These are phyloP conservation scores for Aspiorhynchus laticeps DNA, from an alignment of 2,113 vertebrate genomes.

Conservation along the genomic window DNA sequence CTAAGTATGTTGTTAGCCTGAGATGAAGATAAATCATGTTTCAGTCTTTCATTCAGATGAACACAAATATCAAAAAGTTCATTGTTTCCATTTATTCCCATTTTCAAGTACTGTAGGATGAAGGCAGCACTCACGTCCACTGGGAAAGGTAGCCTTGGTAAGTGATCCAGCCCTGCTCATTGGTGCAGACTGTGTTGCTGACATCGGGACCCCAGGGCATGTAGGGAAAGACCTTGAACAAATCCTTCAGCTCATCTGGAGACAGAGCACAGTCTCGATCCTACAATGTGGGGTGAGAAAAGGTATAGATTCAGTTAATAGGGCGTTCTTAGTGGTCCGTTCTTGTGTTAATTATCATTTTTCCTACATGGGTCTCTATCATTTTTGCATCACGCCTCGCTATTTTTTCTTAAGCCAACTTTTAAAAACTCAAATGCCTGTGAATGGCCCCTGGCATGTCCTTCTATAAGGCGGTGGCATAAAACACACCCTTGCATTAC, in stretches of 20 bases:
- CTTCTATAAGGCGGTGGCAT: neutral
- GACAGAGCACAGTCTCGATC: conserved; percentile 96
- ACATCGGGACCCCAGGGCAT: conserved; percentile 99
- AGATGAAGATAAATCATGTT: conserved; percentile 40
- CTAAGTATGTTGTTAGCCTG: conserved; percentile 94
- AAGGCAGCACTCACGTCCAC: conserved; percentile 91
- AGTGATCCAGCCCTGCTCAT: conserved; percentile 96
- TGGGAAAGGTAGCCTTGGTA: conserved; percentile 99
- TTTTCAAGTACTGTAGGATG: neutral
- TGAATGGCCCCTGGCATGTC: neutral
- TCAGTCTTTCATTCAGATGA: neutral
- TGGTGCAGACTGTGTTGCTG: conserved; percentile 96
- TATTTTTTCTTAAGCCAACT: neutral
- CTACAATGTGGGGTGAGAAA: conserved; percentile 63
- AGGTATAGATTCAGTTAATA: neutral
- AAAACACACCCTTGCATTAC: neutral
- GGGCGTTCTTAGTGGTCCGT: neutral
- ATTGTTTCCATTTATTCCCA: neutral
- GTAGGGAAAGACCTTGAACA: conserved; percentile 97
- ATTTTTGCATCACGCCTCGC: neutral
- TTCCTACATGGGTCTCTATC: neutral
- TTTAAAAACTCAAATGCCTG: neutral
- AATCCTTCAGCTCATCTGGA: conserved; percentile 93
- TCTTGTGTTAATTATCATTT: neutral
- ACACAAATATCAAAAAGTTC: neutral